Percentiles rank a stretch among this genome's conserved stretches.
Evolutionary conservation across 2,113 vertebrate genomes (phyloP).

Genomic region (Lepus europaeus): DNA sequence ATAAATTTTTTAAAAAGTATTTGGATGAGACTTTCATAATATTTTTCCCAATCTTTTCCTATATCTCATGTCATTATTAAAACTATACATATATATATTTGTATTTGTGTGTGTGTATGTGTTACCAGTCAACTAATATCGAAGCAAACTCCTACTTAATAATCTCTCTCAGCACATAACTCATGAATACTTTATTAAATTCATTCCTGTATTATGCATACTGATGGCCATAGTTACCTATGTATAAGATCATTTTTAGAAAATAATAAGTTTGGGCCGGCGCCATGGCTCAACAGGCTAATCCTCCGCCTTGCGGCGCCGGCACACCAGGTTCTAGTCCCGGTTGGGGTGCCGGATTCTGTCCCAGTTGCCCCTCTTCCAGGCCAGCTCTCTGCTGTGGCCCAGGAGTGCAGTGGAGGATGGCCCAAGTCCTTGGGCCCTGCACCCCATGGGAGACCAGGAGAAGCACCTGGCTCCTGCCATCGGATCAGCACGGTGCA

Average conservation of each 20-base stretch:
- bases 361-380: no score
- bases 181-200: not conserved
- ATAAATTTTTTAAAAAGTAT: not conserved
- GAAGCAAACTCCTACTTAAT: not conserved
- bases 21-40: not conserved
- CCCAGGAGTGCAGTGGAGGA: no score
- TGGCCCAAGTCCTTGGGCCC: no score
- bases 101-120: not conserved
- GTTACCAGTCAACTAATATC: not conserved
- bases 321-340: no score
- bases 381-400: no score
- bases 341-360: no score
- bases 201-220: not conserved
- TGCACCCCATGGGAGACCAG: no score
- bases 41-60: constrained; percentile 31
- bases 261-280: not conserved
- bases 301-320: no score
- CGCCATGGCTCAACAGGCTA: no score
- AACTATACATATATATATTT: not conserved
- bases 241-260: constrained; percentile 2
- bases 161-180: not conserved
- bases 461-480: no score
- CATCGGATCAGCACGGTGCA: no score
- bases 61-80: constrained; percentile 21
- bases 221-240: not conserved